Evolutionary conservation across 2,113 vertebrate species (phyloP), one percentile per base, ranked within the genome.

Genomic region (Cairina moschata): DNA sequence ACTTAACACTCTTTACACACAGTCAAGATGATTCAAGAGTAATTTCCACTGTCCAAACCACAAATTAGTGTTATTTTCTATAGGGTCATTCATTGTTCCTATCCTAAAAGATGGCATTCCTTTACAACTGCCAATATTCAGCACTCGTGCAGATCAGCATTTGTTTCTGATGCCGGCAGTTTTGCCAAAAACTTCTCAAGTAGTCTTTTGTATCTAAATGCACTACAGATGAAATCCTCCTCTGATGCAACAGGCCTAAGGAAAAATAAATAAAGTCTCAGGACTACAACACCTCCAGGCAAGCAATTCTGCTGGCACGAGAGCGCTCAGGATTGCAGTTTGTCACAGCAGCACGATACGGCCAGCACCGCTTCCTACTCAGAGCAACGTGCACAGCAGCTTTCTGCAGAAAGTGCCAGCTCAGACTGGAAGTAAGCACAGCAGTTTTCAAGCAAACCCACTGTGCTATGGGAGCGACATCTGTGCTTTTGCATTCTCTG

Each of bases 381-480:
- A 52, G 10, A 16, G 9, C 9, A 48, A 38, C 1, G 15, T 11
- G 10, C 29, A 40, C 13, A 29, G 38, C 78, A 69, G 38, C 46
- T 60, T 73, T 44, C 6, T n/a, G 29, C 65, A 58, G n/a, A 22
- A 84, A 52, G 13, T 5, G 3, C 44, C 66, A 71, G 25, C 42
- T 74, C 60, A 74, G 21, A 15, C 25, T 74, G 17, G 4, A 73
- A 56, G 31, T 7, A 38, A 90, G 22, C 38, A 73, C 15, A 26
- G 4, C 85, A 59, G 16, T 20, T 48, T 26, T 54, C n/a, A 42
- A 69, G 56, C 34, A 71, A 29, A 32, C 23, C 28, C 28, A 32
- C 7, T 2, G 3, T 3, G 15, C 46, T 23, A 8, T 2, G 17
- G 26, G 93, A 71, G 65, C 1, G 1, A 4, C 1, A 2, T 31